Percentiles rank a stretch among this genome's conserved stretches.
Evolutionary conservation across 2,113 vertebrate species (phyloP).

Genomic region (Pachypanchax playfairii): DNA sequence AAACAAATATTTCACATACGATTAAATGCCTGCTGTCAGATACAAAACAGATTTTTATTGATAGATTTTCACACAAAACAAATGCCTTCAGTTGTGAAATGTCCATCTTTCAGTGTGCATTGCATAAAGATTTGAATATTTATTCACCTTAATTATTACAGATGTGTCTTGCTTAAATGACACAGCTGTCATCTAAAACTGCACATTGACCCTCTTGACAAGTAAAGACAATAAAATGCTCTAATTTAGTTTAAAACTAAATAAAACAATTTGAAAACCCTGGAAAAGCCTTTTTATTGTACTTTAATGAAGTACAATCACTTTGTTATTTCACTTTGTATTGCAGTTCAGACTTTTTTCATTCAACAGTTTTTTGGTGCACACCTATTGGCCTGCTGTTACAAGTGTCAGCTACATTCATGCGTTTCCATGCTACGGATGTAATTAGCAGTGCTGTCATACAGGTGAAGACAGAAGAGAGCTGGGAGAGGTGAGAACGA

Average conservation of each 20-base stretch:
- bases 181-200: too few relatives aligned
- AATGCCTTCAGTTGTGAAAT: too few relatives aligned
- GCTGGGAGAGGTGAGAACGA: conserved; percentile 17
- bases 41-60: too few relatives aligned
- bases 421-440: conserved; percentile 9
- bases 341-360: conserved; percentile 7
- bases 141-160: too few relatives aligned
- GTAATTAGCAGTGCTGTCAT: conserved; percentile 45
- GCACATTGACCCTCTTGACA: too few relatives aligned
- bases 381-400: conserved; percentile 18
- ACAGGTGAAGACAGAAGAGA: conserved; percentile 29
- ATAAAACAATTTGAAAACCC: background rate
- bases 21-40: too few relatives aligned
- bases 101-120: too few relatives aligned
- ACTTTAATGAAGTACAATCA: background rate
- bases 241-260: background rate
- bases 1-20: too few relatives aligned
- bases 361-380: background rate
- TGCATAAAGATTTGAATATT: too few relatives aligned
- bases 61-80: too few relatives aligned
- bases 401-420: conserved; percentile 11
- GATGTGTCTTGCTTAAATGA: too few relatives aligned
- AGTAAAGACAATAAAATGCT: background rate
- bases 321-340: background rate
- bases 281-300: background rate